These are phyloP conservation scores for Margaritifera margaritifera DNA, from an alignment of 2,888 invertebrate genomes.

Conservation along the genomic window DNA sequence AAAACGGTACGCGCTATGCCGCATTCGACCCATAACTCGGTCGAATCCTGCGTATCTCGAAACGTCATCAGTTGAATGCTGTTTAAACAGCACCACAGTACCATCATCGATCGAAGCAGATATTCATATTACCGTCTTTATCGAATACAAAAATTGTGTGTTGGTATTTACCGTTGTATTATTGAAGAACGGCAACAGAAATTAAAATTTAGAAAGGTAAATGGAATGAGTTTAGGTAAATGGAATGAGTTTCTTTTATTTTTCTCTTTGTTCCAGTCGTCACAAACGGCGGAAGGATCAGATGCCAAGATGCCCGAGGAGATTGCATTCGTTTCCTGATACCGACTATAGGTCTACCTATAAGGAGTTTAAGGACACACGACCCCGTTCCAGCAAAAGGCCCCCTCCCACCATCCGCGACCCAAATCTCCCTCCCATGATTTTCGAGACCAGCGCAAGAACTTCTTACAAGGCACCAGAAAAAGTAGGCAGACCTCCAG, in stretches of 20 bases:
- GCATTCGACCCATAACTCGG: too few relatives aligned
- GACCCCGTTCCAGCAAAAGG: conserved; percentile 67
- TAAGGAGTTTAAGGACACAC: conserved; percentile 41
- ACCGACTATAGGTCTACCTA: conserved; percentile 63
- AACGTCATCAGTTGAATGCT: too few relatives aligned
- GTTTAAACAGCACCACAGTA: too few relatives aligned
- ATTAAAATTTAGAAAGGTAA: not conserved
- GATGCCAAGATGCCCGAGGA: conserved; percentile 24
- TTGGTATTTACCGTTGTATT: not conserved
- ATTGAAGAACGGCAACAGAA: not conserved
- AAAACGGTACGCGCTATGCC: too few relatives aligned
- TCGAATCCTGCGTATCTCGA: too few relatives aligned
- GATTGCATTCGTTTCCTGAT: conserved; percentile 39
- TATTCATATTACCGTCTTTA: too few relatives aligned
- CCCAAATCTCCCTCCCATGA: conserved; percentile 59
- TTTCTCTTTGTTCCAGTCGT: conserved; percentile 36
- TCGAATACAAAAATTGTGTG: too few relatives aligned
- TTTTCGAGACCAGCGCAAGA: conserved; percentile 63
- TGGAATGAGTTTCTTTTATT: not conserved
- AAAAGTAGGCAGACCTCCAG: conserved; percentile 51
- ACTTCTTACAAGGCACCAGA: conserved; percentile 54
- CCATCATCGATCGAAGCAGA: too few relatives aligned
- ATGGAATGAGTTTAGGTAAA: not conserved
- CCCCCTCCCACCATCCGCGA: conserved; percentile 59
- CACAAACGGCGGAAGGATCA: conserved; percentile 46